Percentiles rank a stretch among this genome's conserved stretches.
phyloP scores from a whole-genome alignment of 2,797 vertebrate genomes.

The Anguilla megastoma region DNA sequence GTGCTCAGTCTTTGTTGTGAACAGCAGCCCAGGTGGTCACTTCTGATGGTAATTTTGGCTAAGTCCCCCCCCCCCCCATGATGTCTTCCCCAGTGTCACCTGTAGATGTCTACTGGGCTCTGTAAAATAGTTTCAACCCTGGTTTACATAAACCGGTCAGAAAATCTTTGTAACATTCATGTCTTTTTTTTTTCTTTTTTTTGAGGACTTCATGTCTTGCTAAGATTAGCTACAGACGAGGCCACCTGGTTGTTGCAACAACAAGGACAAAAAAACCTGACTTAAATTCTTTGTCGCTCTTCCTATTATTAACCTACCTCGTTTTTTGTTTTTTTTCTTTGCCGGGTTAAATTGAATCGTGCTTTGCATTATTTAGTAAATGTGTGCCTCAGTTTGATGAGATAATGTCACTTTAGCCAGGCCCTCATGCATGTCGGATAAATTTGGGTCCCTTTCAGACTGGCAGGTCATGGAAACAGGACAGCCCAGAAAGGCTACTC shows the following conservation, averaged over 20 bases:
- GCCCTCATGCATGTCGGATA: not conserved
- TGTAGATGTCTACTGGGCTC: not conserved
- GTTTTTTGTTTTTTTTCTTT: conserved; percentile 59
- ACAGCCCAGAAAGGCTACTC: not conserved
- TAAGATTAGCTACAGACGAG: not conserved
- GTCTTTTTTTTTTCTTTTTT: not conserved
- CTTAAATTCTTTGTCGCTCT: conserved; percentile 69
- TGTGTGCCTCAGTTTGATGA: conserved; percentile 5
- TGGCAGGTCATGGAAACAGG: not conserved
- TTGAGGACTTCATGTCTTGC: not conserved
- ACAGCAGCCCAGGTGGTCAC: conserved; percentile 6
- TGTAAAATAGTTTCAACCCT: not conserved
- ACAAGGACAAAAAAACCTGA: not conserved
- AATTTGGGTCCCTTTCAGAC: not conserved
- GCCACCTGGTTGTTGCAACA: not conserved
- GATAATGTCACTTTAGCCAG: conserved; percentile 18
- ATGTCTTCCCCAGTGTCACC: not conserved
- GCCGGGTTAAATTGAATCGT: conserved; percentile 11
- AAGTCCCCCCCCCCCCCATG: not conserved
- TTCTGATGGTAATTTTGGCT: not conserved
- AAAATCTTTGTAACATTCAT: not conserved
- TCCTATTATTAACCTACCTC: conserved; percentile 81
- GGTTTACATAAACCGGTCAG: not conserved
- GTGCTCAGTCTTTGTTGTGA: not conserved
- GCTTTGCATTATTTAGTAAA: conserved; percentile 24